phyloP scores from a whole-genome alignment of 53 echinoderm and acorn worm genomes.

The Pentamera pediparva region DNA sequence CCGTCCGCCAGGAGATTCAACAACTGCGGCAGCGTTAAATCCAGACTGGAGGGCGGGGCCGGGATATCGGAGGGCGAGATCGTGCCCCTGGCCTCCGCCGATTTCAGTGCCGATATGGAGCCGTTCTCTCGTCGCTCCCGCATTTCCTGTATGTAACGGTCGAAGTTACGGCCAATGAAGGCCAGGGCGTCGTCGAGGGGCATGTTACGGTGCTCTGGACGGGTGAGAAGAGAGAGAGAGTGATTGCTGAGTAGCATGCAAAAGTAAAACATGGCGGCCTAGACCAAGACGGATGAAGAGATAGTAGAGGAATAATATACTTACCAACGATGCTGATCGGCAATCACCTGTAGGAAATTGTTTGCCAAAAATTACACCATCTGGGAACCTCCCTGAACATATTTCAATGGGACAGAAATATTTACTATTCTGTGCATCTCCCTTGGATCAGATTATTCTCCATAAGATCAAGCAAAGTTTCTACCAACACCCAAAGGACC shows the following conservation, averaged over 20 bases:
- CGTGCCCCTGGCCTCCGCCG: slow-evolving; percentile 27
- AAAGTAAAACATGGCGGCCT: not conserved
- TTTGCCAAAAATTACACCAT: no score
- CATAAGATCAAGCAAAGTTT: no score
- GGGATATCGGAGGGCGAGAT: slow-evolving; percentile 12
- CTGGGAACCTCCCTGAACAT: no score
- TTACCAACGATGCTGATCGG: no score
- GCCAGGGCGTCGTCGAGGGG: slow-evolving; percentile 92
- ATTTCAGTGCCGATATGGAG: not conserved
- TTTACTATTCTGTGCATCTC: no score
- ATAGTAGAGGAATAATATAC: no score
- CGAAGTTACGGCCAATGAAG: slow-evolving; percentile 88
- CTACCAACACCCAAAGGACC: no score
- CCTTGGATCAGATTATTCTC: no score
- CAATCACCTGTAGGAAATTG: no score
- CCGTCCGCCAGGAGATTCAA: slow-evolving; percentile 90
- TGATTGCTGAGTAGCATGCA: not conserved
- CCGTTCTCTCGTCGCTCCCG: slow-evolving; percentile 52
- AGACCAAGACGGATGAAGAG: not conserved
- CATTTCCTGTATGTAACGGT: slow-evolving; percentile 85
- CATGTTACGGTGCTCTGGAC: slow-evolving; percentile 99
- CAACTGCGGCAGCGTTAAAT: slow-evolving; percentile 88
- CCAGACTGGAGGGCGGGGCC: slow-evolving; percentile 31
- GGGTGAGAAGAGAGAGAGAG: slow-evolving; percentile 11
- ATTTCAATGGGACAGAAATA: no score